These are phyloP conservation scores for Radopholus similis DNA, from an alignment of 1,140 invertebrate species.

Conservation along the genomic window DNA sequence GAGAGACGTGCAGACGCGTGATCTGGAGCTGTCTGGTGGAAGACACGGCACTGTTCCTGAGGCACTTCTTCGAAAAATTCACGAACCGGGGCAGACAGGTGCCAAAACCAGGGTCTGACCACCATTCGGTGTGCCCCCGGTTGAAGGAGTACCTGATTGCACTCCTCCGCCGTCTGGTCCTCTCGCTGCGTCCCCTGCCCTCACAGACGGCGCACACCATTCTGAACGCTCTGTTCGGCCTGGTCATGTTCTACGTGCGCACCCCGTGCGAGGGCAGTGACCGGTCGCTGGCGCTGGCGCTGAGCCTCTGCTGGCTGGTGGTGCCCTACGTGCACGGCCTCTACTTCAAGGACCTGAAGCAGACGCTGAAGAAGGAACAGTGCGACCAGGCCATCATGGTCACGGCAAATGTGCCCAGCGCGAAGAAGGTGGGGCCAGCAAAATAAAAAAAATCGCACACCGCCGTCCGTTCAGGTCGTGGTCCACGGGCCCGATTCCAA, in stretches of 20 bases:
- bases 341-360: conserved; percentile 98
- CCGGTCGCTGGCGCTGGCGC: conserved; percentile 82
- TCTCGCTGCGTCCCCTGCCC: conserved; percentile 85
- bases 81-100: conserved; percentile 81
- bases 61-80: conserved; percentile 89
- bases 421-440: conserved; percentile 81
- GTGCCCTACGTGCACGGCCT: conserved; percentile 89
- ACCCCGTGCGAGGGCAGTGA: conserved; percentile 73
- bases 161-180: conserved; percentile 79
- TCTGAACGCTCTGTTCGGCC: conserved; percentile 97
- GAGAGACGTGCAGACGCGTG: conserved; percentile 66
- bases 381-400: conserved; percentile 92
- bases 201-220: conserved; percentile 96
- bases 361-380: conserved; percentile 95
- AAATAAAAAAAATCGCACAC: too few relatives aligned
- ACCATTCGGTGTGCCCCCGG: background rate
- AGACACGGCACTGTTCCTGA: conserved; percentile 88
- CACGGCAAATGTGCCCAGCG: conserved; percentile 95
- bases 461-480: conserved; percentile 66
- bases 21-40: conserved; percentile 97
- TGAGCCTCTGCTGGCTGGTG: conserved; percentile 94
- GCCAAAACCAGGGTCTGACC: conserved; percentile 2
- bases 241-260: conserved; percentile 97
- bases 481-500: conserved; percentile 85
- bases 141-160: conserved; percentile 83